Conservation (phyloP, 2,888 invertebrate genomes). For the Magallana nippona region DNA sequence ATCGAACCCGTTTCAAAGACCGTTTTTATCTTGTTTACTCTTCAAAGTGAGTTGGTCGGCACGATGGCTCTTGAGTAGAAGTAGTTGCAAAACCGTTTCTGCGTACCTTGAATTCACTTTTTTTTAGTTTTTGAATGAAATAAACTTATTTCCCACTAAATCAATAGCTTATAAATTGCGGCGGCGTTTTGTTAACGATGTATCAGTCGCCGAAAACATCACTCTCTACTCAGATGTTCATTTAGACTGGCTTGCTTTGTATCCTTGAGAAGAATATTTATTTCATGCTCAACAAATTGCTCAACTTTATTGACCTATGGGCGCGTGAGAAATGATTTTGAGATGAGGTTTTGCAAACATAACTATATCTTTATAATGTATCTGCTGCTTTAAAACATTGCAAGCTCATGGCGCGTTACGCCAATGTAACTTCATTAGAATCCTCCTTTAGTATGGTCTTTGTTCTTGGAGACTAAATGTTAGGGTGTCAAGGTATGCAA, state of each 20-base stretch:
- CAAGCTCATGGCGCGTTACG: too few relatives aligned
- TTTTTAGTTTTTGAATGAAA: background rate
- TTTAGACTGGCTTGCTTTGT: background rate
- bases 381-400: too few relatives aligned
- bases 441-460: too few relatives aligned
- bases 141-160: background rate
- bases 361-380: too few relatives aligned
- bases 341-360: too few relatives aligned
- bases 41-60: slow-evolving; percentile 23
- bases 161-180: background rate
- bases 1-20: slow-evolving; percentile 22
- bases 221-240: background rate
- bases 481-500: too few relatives aligned
- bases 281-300: background rate
- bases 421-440: too few relatives aligned
- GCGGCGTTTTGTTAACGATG: background rate
- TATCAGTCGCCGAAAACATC: background rate
- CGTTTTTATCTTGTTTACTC: slow-evolving; percentile 25
- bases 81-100: slow-evolving; percentile 6
- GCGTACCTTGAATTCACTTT: slow-evolving; percentile 6
- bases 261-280: background rate
- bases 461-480: too few relatives aligned
- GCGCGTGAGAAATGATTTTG: too few relatives aligned
- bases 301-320: background rate
- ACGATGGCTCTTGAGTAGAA: background rate